A percentile compares a stretch with the other conserved stretches of the same genome.
These are phyloP conservation scores for Thinocorus orbignyianus DNA, from an alignment of 2,113 vertebrate genomes.

Conservation along the genomic window DNA sequence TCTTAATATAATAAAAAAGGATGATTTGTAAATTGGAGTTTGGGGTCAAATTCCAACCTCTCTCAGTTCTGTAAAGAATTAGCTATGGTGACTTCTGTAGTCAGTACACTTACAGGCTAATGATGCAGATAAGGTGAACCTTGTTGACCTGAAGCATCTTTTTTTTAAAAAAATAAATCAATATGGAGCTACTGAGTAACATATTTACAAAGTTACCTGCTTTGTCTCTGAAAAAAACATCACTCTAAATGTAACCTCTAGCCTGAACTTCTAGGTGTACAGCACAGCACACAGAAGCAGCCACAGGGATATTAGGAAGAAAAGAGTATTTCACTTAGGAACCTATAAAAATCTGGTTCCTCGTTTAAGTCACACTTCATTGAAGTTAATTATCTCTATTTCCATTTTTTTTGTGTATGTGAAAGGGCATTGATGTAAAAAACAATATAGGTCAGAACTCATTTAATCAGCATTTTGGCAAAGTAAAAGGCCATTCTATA, in stretches of 20 bases:
- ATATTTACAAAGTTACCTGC: not conserved
- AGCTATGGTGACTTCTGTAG: not conserved
- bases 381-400: constrained; percentile 11
- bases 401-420: not conserved
- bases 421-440: constrained; percentile 36
- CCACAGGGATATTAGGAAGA: not conserved
- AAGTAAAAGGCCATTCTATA: constrained; percentile 45
- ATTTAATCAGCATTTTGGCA: constrained; percentile 30
- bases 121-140: not conserved
- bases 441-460: constrained; percentile 6
- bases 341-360: not conserved
- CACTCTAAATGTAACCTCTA: not conserved
- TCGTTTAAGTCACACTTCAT: not conserved
- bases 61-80: not conserved
- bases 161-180: not conserved
- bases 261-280: not conserved
- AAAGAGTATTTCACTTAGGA: not conserved
- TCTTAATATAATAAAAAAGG: not conserved
- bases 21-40: not conserved
- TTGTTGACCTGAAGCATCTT: not conserved
- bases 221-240: not conserved
- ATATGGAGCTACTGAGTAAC: not conserved
- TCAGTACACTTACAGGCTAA: not conserved
- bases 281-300: not conserved
- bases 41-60: not conserved